Evolutionary conservation across 1,140 invertebrate genomes (phyloP), one percentile per base, ranked within the genome.

Genomic region (Meteorus sp.): DNA sequence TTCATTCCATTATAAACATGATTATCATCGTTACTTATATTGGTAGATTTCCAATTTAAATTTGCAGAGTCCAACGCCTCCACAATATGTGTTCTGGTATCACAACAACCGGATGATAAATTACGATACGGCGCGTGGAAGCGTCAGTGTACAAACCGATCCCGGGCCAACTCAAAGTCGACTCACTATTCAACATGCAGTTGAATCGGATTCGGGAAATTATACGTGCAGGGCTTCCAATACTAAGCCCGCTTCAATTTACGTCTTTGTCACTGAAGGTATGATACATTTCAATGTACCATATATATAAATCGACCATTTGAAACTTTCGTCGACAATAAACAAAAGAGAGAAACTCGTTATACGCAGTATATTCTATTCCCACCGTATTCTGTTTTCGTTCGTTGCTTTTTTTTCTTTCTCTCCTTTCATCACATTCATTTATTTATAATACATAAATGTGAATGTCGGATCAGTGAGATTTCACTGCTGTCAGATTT

Each of bases 51-150:
- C 22, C 48, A 41, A 33, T 50, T 44, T n/a, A n/a, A n/a, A 50
- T 44, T 85, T 84, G 9, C 84, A 93, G 91, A 93, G 91, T 74
- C 91, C 91, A 33, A 91, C 89, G 65, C 90, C 91, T 45, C 92
- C 92, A 19, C 91, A 93, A 75, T 94, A 91, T 81, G 91, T 94
- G 45, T 93, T 93, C 81, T 93, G 91, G 92, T 93, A 91, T 80
- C 92, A 94, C 80, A 93, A 94, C 81, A 89, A 92, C 71, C 86
- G 89, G 53, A 93, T 94, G 89, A 93, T 94, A 80, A 95, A 94
- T 82, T 95, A 94, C 75, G 92, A 94, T 77, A 90, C 87, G 27
- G 85, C 88, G 2, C 84, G 92, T 44, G 89, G 91, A 39, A 92
- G 90, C 53, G 92, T 94, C 60, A 87, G 85, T 53, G 91, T 94